Percentiles rank a stretch among this genome's conserved stretches.
Evolutionary conservation across 35 echinoderm and acorn worm genomes (phyloP).

Genomic region (Heliocidaris erythrogramma): DNA sequence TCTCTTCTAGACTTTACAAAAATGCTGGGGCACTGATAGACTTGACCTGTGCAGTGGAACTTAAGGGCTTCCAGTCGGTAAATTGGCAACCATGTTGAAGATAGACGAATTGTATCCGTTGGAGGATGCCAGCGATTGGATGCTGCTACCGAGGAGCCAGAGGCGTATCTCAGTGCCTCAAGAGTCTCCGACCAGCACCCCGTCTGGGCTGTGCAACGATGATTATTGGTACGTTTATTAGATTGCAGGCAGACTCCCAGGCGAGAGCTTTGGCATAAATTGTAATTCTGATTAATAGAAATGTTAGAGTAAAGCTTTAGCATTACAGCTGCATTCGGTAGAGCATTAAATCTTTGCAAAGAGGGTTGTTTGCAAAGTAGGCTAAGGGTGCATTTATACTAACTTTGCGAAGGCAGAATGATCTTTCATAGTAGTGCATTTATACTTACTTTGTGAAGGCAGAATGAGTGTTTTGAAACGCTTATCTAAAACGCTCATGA

Average conservation of each 20-base stretch:
- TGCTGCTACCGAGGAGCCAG: background rate
- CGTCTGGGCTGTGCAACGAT: background rate
- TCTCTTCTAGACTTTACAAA: background rate
- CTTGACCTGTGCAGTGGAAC: background rate
- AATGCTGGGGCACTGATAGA: background rate
- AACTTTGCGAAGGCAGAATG: too few relatives aligned
- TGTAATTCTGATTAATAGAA: background rate
- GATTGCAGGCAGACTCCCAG: background rate
- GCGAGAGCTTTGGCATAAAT: background rate
- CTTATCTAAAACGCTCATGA: too few relatives aligned
- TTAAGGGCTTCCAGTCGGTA: background rate
- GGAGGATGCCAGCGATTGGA: background rate
- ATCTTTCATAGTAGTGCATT: too few relatives aligned
- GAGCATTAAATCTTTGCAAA: background rate
- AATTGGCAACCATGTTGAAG: slow-evolving; percentile 33
- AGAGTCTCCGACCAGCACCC: background rate
- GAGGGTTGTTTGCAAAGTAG: background rate
- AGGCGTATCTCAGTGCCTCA: slow-evolving; percentile 18
- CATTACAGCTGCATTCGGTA: background rate
- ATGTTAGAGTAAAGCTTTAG: background rate
- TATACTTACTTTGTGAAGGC: too few relatives aligned
- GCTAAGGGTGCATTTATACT: background rate
- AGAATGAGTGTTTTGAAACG: too few relatives aligned
- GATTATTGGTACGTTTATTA: slow-evolving; percentile 23
- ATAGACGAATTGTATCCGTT: background rate